Evolutionary conservation across 2,797 vertebrate species (phyloP).

Genomic region (Oreochromis grahami): DNA sequence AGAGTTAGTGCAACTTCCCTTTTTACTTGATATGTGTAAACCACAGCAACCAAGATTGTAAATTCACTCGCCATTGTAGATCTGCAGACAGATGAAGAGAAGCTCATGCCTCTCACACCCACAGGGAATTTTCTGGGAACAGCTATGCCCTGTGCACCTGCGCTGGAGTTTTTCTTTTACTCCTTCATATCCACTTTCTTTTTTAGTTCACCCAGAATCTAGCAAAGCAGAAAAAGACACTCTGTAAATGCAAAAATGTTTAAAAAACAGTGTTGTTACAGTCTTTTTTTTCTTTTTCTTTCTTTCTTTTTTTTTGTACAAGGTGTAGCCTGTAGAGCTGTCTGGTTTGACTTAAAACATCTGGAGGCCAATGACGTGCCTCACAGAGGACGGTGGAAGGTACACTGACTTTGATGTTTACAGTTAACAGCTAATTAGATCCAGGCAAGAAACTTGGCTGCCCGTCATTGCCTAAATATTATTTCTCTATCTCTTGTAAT

Average conservation of each 20-base stretch:
- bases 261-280: neutral
- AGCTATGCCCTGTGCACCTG: neutral
- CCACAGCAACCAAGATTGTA: neutral
- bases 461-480: neutral
- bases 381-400: neutral
- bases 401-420: neutral
- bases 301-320: neutral
- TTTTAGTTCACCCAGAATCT: neutral
- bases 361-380: neutral
- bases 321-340: neutral
- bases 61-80: neutral
- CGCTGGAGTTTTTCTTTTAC: neutral
- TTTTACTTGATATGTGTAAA: neutral
- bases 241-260: neutral
- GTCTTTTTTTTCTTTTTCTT: neutral
- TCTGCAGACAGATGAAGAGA: neutral
- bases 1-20: neutral
- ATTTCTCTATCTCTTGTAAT: neutral
- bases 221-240: neutral
- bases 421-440: neutral
- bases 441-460: neutral
- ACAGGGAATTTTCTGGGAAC: neutral
- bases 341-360: neutral
- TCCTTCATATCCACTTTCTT: neutral
- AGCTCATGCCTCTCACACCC: neutral